Evolutionary conservation across 2,888 invertebrate species (phyloP), one percentile per base, ranked within the genome.

Genomic region (Thysanoteuthis rhombus): DNA sequence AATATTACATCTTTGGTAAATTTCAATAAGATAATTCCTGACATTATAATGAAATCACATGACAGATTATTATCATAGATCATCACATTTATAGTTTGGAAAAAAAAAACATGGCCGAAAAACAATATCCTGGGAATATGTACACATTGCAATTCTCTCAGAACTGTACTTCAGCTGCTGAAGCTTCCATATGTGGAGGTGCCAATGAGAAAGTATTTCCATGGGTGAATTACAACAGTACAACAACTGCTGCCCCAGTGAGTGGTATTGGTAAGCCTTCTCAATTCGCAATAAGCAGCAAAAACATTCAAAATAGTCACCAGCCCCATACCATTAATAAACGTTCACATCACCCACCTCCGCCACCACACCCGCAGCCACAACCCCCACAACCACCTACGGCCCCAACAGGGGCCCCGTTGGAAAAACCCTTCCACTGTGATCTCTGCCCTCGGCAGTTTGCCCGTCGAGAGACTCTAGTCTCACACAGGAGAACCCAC

Each of bases 381-480:
- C 91, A 32, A 28, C 39, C 91, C 1, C 36, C 91, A 38, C 92
- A 16, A 92, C 45, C 92, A 32, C 42, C 40, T 42, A 32, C 32
- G 8, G 42, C 32, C 32, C 19, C 92, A 39, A 92, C 32, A 32
- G 40, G 25, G 25, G 92, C 92, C 45, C n/a, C 92, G 12, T 45
- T 45, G 32, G 92, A 92, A 42, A 92, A 92, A n/a, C 92, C 92
- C 10, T 92, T 92, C n/a, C 92, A 92, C 28, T 92, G 92, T 92
- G 92, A 92, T 92, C 40, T 92, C 32, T 92, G 92, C n/a, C 42
- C 40, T n/a, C 40, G 92, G 32, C 40, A 92, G 45, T 92, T 92
- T 45, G 39, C 92, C 42, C 39, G 92, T n/a, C 92, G 92, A 1
- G 92, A 92, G 40, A 92, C 92, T 2, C 45, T 92, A 0, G 42